phyloP scores from a whole-genome alignment of 2,888 invertebrate species.

The Rhynchonema sp. region DNA sequence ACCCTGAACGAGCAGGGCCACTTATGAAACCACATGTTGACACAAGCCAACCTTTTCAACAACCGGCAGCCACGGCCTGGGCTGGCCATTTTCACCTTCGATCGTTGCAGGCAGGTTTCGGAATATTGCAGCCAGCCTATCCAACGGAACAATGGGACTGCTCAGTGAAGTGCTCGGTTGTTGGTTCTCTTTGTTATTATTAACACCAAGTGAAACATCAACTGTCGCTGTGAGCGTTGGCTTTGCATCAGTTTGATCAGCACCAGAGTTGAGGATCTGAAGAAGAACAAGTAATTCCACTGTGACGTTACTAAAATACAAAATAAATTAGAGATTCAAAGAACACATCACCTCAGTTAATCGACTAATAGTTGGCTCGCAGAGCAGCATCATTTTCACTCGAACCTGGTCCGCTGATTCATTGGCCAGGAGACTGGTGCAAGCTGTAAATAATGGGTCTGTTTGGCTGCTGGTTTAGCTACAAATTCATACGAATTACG shows the following conservation, averaged over 20 bases:
- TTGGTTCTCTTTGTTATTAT: background rate
- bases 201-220: too few species aligned
- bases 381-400: conserved; percentile 54
- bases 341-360: too few species aligned
- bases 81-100: conserved; percentile 34
- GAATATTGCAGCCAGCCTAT: conserved; percentile 71
- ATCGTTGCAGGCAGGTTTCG: conserved; percentile 43
- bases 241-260: too few species aligned
- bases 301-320: too few species aligned
- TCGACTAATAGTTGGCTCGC: conserved; percentile 51
- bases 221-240: too few species aligned
- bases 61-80: conserved; percentile 45
- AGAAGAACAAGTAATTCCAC: too few species aligned
- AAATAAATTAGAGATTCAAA: too few species aligned
- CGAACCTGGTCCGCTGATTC: conserved; percentile 31
- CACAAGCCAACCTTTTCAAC: conserved; percentile 36
- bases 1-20: background rate
- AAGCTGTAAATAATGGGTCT: conserved; percentile 34
- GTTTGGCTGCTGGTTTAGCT: too few species aligned
- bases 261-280: too few species aligned
- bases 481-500: too few species aligned
- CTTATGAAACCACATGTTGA: background rate
- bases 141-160: conserved; percentile 76
- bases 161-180: conserved; percentile 30
- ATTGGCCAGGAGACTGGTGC: conserved; percentile 40